Base-by-base conservation (phyloP, 2,113 vertebrate genomes). In the Clinocottus analis region DNA sequence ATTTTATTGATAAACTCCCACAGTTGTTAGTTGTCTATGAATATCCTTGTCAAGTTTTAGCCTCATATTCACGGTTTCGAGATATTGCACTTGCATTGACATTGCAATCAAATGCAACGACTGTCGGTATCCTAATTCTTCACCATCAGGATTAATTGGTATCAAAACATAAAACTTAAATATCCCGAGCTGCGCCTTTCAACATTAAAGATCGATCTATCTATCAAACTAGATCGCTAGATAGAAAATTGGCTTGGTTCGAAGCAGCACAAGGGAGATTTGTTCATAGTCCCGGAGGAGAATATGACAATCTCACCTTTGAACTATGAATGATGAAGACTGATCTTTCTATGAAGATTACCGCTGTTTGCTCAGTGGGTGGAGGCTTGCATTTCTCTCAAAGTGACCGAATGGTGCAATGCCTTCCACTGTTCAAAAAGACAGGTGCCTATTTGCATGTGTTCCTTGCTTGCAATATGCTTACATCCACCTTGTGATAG, bases 281-380 rank as follows among this genome's bases (percentile, higher is more conserved):
- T 82, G 80, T 65, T 43, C 74, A 91, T 85, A 33, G 77, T 62
- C 33, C 3, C 43, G 31, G 19, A 79, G 63, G 76, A 77, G 29
- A 39, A 74, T 13, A 68, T 89, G 84, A 91, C 92, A 92, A 81
- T 89, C 75, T 93, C 79, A 93, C 90, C 90, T 90, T 89, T 92
- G 86, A 92, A 92, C 91, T 86, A 89, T 90, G 89, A 92, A 75
- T 85, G 70, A 93, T 89, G 87, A 89, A 39, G 66, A 76, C 61
- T 7, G 81, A 85, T 88, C 77, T 80, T 91, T 86, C 85, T 59
- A 80, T 87, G 81, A 87, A 90, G 90, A 92, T 93, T 92, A 89
- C 68, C 14, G 0, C 55, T 90, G 91, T 93, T 88, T 82, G 68
- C 86, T 59, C 37, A 87, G 71, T 64, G 87, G 91, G 89, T 68